phyloP scores from a whole-genome alignment of 2,888 invertebrate species.

The Apamea sordens region DNA sequence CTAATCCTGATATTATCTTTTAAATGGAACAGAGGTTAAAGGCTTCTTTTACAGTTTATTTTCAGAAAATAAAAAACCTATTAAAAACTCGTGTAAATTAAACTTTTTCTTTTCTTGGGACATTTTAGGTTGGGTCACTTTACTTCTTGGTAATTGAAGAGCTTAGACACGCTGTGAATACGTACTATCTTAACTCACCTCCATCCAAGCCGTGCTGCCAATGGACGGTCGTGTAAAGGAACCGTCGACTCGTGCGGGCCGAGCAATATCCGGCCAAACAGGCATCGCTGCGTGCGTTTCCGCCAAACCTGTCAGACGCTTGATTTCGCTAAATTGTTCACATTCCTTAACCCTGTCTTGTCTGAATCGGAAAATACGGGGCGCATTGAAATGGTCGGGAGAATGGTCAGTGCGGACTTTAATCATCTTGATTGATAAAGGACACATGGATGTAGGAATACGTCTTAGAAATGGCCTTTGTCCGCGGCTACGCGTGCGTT shows the following conservation, averaged over 20 bases:
- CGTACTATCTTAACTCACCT: slow-evolving; percentile 27
- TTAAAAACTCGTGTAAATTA: slow-evolving; percentile 2
- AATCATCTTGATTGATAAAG: slow-evolving; percentile 66
- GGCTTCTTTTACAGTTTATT: slow-evolving; percentile 2
- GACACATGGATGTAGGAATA: slow-evolving; percentile 50
- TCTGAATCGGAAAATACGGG: slow-evolving; percentile 53
- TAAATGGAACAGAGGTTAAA: slow-evolving; percentile 32
- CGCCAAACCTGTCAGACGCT: slow-evolving; percentile 73
- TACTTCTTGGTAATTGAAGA: slow-evolving; percentile 1
- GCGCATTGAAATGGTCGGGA: slow-evolving; percentile 50
- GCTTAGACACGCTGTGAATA: slow-evolving; percentile 20
- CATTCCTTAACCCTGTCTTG: slow-evolving; percentile 62
- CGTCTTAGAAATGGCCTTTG: slow-evolving; percentile 46
- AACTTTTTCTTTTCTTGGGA: background rate
- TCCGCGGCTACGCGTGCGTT: slow-evolving; percentile 12
- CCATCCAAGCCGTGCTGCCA: slow-evolving; percentile 49
- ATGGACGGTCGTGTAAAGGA: slow-evolving; percentile 70
- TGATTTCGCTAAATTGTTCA: slow-evolving; percentile 72
- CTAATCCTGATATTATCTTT: slow-evolving; percentile 70
- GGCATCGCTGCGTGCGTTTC: slow-evolving; percentile 75
- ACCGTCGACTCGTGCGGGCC: slow-evolving; percentile 71
- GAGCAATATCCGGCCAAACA: slow-evolving; percentile 82
- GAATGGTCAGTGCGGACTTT: slow-evolving; percentile 52
- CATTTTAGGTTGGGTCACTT: background rate
- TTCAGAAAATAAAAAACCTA: slow-evolving; percentile 1